Evolutionary conservation across 1,140 invertebrate genomes (phyloP).

Genomic region (Pomacea maculata): DNA sequence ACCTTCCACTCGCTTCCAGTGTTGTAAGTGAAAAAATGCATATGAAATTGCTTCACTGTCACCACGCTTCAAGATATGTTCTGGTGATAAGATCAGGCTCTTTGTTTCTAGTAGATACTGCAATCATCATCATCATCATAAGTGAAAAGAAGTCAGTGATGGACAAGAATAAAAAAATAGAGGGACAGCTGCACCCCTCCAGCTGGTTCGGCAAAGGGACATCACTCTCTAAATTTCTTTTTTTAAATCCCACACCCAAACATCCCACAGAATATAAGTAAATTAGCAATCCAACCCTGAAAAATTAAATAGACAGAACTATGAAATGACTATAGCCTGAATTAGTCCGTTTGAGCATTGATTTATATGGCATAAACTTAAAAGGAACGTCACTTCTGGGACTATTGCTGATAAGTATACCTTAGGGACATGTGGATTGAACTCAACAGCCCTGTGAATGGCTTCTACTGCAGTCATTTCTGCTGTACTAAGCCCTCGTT

Average conservation of each 20-base stretch:
- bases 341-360: background rate
- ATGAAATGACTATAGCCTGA: too few relatives aligned
- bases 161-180: background rate
- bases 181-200: too few relatives aligned
- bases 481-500: conserved; percentile 84
- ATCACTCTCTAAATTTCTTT: too few relatives aligned
- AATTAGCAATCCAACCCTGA: too few relatives aligned
- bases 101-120: conserved; percentile 96
- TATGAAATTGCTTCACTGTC: conserved; percentile 98
- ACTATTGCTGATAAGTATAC: conserved; percentile 53
- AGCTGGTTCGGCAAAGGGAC: too few relatives aligned
- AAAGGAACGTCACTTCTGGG: background rate
- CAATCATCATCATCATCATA: conserved; percentile 33
- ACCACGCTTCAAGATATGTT: conserved; percentile 96
- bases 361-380: background rate
- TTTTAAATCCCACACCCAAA: too few relatives aligned
- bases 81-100: conserved; percentile 92
- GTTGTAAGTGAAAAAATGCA: conserved; percentile 93
- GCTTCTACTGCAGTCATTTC: conserved; percentile 97
- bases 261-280: too few relatives aligned
- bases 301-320: too few relatives aligned
- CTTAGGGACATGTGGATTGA: conserved; percentile 98
- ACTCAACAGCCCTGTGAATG: conserved; percentile 96
- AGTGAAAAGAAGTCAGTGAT: background rate
- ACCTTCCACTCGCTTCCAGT: conserved; percentile 98